phyloP scores from a whole-genome alignment of 1,140 invertebrate genomes.

The Battus philenor region DNA sequence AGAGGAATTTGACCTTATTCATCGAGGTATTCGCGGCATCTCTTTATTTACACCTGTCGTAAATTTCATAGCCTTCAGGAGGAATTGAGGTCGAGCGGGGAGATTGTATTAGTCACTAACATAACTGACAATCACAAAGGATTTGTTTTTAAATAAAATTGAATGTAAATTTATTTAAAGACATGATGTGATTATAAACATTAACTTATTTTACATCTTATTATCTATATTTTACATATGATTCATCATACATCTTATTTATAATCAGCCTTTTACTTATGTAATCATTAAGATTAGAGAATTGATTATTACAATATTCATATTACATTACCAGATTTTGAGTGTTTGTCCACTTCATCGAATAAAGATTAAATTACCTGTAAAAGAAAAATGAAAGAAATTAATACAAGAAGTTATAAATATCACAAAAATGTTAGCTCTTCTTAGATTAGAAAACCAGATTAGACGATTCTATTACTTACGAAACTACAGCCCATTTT shows the following conservation, averaged over 20 bases:
- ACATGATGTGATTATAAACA: too few relatives aligned
- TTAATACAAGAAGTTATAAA: background rate
- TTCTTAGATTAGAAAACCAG: too few relatives aligned
- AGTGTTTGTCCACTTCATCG: background rate
- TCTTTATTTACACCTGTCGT: conserved; percentile 61
- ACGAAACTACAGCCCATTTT: too few relatives aligned
- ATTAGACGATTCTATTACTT: too few relatives aligned
- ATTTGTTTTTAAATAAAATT: conserved; percentile 10
- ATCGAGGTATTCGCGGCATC: conserved; percentile 47
- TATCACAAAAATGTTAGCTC: background rate
- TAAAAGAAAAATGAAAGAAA: background rate
- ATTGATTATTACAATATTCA: too few relatives aligned
- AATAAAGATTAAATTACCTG: background rate
- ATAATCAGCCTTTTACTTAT: too few relatives aligned
- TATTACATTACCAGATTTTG: background rate
- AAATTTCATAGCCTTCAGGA: conserved; percentile 36
- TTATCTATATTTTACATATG: too few relatives aligned
- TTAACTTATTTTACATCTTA: too few relatives aligned
- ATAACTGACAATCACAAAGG: conserved; percentile 1
- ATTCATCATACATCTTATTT: too few relatives aligned
- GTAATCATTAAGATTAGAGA: too few relatives aligned
- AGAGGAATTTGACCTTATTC: conserved; percentile 41
- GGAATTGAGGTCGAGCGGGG: conserved; percentile 25
- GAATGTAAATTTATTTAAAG: conserved; percentile 8
- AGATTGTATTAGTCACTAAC: conserved; percentile 12